A percentile compares a stretch with the other conserved stretches of the same genome.
Evolutionary conservation across 2,888 invertebrate species (phyloP).

Genomic region (Artemia sinica): DNA sequence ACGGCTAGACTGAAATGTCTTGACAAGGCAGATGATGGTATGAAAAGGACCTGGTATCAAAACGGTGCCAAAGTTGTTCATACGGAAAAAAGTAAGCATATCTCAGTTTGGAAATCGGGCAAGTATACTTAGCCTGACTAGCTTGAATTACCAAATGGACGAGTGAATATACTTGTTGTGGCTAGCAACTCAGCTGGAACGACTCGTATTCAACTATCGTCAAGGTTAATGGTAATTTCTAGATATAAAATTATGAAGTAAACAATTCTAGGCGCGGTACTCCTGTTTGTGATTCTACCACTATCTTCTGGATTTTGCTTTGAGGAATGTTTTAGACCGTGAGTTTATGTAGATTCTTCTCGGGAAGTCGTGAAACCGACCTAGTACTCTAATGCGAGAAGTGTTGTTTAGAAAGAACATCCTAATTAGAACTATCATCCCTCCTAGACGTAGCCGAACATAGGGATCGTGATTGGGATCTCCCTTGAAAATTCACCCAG

Average conservation of each 20-base stretch:
- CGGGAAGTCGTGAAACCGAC: too few relatives aligned
- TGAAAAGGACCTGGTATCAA: conserved; percentile 43
- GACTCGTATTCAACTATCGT: conserved; percentile 42
- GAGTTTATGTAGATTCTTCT: too few relatives aligned
- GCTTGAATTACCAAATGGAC: conserved; percentile 25
- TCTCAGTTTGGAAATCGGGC: conserved; percentile 30
- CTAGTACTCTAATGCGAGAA: too few relatives aligned
- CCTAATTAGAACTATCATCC: too few relatives aligned
- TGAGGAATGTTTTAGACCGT: too few relatives aligned
- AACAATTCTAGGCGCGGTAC: too few relatives aligned
- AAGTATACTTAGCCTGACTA: conserved; percentile 27
- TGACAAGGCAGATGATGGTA: conserved; percentile 35
- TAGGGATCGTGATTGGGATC: too few relatives aligned
- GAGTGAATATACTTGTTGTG: conserved; percentile 26
- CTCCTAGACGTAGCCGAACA: too few relatives aligned
- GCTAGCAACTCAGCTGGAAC: conserved; percentile 28
- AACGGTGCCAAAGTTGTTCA: conserved; percentile 34
- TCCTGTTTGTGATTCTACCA: too few relatives aligned
- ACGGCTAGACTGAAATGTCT: conserved; percentile 48
- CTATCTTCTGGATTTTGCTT: too few relatives aligned
- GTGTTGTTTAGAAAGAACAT: too few relatives aligned
- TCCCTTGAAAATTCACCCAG: too few relatives aligned
- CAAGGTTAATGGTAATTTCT: conserved; percentile 48
- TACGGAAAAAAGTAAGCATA: conserved; percentile 24
- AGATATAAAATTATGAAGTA: background rate